These are phyloP conservation scores for Cephus rjabovi DNA, from an alignment of 2,888 invertebrate species.

Conservation along the genomic window DNA sequence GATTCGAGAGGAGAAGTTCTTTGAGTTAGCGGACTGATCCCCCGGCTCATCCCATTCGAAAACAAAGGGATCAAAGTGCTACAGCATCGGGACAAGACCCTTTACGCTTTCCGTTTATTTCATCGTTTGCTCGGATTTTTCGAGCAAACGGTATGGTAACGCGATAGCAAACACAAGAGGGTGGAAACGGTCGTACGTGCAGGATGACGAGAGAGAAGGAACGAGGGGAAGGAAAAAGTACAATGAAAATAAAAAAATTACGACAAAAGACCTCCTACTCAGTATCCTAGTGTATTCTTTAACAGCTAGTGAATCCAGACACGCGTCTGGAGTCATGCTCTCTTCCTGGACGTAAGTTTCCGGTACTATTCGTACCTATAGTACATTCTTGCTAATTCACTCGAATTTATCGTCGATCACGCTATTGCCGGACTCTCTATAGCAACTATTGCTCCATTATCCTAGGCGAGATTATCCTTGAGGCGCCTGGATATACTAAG, in stretches of 20 bases:
- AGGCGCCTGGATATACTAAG: background rate
- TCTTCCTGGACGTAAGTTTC: background rate
- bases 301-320: background rate
- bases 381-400: background rate
- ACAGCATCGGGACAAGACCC: background rate
- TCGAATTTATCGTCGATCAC: background rate
- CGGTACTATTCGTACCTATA: background rate
- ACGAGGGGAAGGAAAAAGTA: background rate
- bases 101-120: slow-evolving; percentile 36
- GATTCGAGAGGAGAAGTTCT: slow-evolving; percentile 31
- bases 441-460: background rate
- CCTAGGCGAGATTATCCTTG: background rate
- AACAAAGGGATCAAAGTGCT: slow-evolving; percentile 48
- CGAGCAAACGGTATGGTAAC: slow-evolving; percentile 35
- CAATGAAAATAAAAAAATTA: background rate
- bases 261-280: background rate
- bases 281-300: background rate
- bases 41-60: slow-evolving; percentile 47
- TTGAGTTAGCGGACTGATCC: slow-evolving; percentile 51
- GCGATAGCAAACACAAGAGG: slow-evolving; percentile 34
- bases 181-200: background rate
- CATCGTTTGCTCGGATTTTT: slow-evolving; percentile 48
- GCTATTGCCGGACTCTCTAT: background rate
- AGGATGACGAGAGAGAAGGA: background rate
- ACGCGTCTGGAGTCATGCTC: background rate